These are phyloP conservation scores for Crotophaga sulcirostris DNA, from an alignment of 2,113 vertebrate genomes.

Conservation along the genomic window DNA sequence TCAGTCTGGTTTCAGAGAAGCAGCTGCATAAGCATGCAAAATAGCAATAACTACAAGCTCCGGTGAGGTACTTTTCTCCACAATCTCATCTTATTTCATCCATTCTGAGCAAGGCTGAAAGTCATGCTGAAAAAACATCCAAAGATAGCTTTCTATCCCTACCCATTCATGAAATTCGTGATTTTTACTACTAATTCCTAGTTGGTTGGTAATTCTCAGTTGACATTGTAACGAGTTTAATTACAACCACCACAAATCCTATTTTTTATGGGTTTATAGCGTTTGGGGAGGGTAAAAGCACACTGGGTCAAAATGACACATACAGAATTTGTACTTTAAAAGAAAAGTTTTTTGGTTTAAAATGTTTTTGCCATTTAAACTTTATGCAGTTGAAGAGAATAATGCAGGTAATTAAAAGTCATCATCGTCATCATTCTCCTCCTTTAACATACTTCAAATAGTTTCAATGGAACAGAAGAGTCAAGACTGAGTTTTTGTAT, in stretches of 20 bases:
- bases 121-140: slow-evolving; percentile 28
- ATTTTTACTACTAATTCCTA: slow-evolving; percentile 65
- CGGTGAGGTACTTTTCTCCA: slow-evolving; percentile 58
- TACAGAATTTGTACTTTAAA: not conserved
- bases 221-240: slow-evolving; percentile 10
- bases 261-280: not conserved
- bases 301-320: not conserved
- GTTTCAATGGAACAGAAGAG: not conserved
- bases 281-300: not conserved
- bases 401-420: not conserved
- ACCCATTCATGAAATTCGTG: not conserved
- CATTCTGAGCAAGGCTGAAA: slow-evolving; percentile 39
- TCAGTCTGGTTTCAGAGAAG: slow-evolving; percentile 58
- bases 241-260: not conserved
- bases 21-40: slow-evolving; percentile 61
- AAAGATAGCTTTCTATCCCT: slow-evolving; percentile 25
- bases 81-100: slow-evolving; percentile 65
- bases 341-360: not conserved
- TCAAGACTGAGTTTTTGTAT: not conserved
- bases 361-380: not conserved
- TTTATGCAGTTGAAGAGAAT: not conserved
- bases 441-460: not conserved
- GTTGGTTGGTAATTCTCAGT: slow-evolving; percentile 43
- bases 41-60: slow-evolving; percentile 57
- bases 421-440: not conserved